Percentiles rank a stretch among this genome's conserved stretches.
Conservation (phyloP, 2,797 vertebrate species). For the Gallinago nigripennis region DNA sequence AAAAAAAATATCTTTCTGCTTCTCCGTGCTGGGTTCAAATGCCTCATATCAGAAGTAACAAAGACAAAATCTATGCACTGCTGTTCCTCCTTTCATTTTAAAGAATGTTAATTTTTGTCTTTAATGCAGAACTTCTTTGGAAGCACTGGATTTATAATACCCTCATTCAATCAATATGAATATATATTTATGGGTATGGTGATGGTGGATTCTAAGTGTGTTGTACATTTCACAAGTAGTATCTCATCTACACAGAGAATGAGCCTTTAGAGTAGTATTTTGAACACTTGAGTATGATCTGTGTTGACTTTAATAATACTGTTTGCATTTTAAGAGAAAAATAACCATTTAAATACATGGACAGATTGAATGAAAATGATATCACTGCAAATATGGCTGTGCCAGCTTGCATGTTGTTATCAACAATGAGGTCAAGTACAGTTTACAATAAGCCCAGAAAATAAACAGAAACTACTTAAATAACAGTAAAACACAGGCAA, state of each 20-base stretch:
- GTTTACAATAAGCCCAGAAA: not conserved
- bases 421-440: not conserved
- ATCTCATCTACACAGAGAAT: not conserved
- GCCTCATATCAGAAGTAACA: not conserved
- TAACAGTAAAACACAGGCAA: not conserved
- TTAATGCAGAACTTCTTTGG: not conserved
- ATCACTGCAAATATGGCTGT: not conserved
- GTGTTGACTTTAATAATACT: not conserved
- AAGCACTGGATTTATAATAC: not conserved
- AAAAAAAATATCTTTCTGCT: not conserved
- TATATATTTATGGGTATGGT: not conserved
- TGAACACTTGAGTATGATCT: not conserved
- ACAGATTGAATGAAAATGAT: not conserved
- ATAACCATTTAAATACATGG: not conserved
- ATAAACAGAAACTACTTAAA: not conserved
- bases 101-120: not conserved
- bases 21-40: not conserved
- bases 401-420: not conserved
- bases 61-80: not conserved
- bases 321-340: not conserved
- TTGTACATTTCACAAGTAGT: not conserved
- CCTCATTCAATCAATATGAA: not conserved
- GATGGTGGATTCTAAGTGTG: rapidly evolving
- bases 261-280: not conserved
- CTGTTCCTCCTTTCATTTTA: not conserved